Evolutionary conservation across 1,140 invertebrate species (phyloP), one percentile per base, ranked within the genome.

Genomic region (Drosophila kanapiae): DNA sequence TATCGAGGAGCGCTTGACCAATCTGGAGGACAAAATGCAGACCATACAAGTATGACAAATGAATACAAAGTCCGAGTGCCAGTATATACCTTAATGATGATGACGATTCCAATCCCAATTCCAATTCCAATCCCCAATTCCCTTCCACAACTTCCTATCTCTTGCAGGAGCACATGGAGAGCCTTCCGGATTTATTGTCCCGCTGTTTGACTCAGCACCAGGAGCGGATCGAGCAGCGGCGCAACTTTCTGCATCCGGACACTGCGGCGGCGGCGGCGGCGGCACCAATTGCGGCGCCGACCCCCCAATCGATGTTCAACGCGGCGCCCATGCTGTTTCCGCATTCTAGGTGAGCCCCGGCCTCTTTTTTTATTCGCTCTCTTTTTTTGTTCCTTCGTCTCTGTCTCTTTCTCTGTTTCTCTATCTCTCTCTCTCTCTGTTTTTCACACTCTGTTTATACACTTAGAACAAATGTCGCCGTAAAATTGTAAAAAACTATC

Each of bases 21-120:
- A 95, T 81, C 94, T 99, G 88, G 98, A 98, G 94, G 97, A 98
- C 87, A 98, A 98, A 94, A 93, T 98, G 84, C 94, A 94, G 61
- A 94, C 95, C 58, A 93, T 98, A 84, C 96, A 96, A 93, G 95
- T 95, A 92, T 59, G 70, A 72, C 45, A 58, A 71, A 48, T 6
- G 31, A 27, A 45, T 42, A 56, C 18, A 5, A 7, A 13, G 10
- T 1, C n/a, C 5, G 4, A 23, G 6, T 31, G 33, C 14, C 14
- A 49, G 13, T 27, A 2, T 27, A 11, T 27, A 6, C 13, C 23
- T 8, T 48, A 48, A 49, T 18, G 13, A 23, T 54, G 23, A 23
- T 56, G 3, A 56, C 27, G 8, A 23, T 40, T 6, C 2, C 38
- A 6, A 40, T 31, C 5, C 14, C 4, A 0, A 51, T 49, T 13